Evolutionary conservation across 2,113 vertebrate species (phyloP).

Genomic region (Eudorcas thomsonii): DNA sequence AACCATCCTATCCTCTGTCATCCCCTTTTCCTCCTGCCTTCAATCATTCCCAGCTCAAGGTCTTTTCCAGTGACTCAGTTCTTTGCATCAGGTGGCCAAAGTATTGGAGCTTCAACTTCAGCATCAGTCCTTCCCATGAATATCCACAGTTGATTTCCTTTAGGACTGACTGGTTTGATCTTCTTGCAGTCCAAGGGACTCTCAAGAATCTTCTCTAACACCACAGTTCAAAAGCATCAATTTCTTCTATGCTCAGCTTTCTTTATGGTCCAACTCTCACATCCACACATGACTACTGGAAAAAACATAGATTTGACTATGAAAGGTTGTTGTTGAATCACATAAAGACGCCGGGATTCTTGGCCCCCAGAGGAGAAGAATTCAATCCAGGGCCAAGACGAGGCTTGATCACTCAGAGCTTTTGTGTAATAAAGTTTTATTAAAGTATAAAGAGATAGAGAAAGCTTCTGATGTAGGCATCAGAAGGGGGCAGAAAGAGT

Average conservation of each 20-base stretch:
- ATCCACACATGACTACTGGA: background rate
- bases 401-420: no score
- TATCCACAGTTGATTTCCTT: background rate
- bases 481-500: no score
- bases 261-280: background rate
- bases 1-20: background rate
- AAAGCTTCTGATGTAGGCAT: no score
- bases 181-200: background rate
- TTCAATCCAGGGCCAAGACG: no score
- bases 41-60: background rate
- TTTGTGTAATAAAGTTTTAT: no score
- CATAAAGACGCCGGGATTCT: no score
- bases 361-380: no score
- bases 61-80: background rate
- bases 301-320: background rate
- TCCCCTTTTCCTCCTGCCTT: background rate
- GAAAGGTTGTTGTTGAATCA: no score
- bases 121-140: background rate
- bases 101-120: background rate
- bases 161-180: background rate
- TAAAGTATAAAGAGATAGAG: no score
- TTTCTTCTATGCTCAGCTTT: background rate
- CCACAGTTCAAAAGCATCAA: background rate
- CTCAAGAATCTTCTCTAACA: background rate
- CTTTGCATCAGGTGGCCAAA: background rate